Evolutionary conservation across 2,113 vertebrate species (phyloP), one percentile per base, ranked within the genome.

Genomic region (Tylochromis polylepis): DNA sequence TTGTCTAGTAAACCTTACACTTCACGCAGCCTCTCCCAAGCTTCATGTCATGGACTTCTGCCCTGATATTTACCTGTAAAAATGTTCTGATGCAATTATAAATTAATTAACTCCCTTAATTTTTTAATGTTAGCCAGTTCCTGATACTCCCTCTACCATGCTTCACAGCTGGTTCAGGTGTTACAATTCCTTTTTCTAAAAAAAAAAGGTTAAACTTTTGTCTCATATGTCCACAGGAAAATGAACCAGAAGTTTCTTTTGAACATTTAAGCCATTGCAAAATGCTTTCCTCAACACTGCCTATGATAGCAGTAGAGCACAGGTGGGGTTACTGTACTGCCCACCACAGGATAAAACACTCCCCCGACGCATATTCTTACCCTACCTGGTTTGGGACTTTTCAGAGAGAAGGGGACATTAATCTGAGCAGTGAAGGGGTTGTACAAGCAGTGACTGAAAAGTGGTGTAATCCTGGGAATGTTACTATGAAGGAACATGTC

Each of bases 261-360:
- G 11, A 38, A 67, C 31, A 65, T 65, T 36, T n/a, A 36, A 65
- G n/a, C 11, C 31, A 65, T n/a, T 36, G 60, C n/a, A 38, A 36
- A 62, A 2, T 62, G 0, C 0, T 62, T 41, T 15, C 20, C 62
- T 4, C 62, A 22, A 67, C 62, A 22, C 6, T 0, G 6, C 60
- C 60, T 8, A 3, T 67, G 34, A 34, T 67, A 22, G 62, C 0
- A 67, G 34, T 41, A 67, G 18, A 22, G 62, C 41, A 67, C 20
- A 41, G 36, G 62, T 67, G 34, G 34, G 11, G 34, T 41, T 41
- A 67, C 62, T 41, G 36, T 15, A 34, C 20, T 22, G 11, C 11
- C 3, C 4, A 41, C 6, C 4, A 67, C 11, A 41, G 34, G 34
- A 20, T 67, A 67, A 41, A 67, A 67, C 36, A 41, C 62, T 67